A percentile compares a stretch with the other conserved stretches of the same genome.
phyloP scores from a whole-genome alignment of 2,113 vertebrate species.

The Phasianus colchicus region DNA sequence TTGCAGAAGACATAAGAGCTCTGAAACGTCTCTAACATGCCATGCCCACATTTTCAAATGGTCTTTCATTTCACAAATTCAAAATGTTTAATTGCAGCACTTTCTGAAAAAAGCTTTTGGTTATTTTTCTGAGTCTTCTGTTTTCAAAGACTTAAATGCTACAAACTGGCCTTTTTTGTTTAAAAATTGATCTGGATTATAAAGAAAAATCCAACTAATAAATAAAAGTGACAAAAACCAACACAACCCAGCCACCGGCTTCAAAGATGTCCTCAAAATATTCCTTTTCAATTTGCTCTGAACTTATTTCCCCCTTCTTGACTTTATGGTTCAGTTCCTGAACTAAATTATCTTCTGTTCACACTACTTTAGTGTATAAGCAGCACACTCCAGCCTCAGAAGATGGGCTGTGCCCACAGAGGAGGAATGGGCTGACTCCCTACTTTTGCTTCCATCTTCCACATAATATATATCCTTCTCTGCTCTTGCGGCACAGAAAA shows the following conservation, averaged over 20 bases:
- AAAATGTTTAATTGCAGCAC: conserved; percentile 46
- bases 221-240: conserved; percentile 6
- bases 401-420: neutral
- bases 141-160: conserved; percentile 48
- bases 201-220: conserved; percentile 47
- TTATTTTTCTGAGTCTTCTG: neutral
- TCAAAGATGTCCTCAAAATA: neutral
- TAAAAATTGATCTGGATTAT: conserved; percentile 40
- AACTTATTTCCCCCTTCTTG: neutral
- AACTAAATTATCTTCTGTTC: conserved; percentile 47
- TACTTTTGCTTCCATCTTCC: neutral
- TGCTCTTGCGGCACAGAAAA: neutral
- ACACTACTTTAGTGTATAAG: neutral
- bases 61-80: conserved; percentile 12
- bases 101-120: conserved; percentile 39
- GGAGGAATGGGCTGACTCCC: neutral
- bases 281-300: conserved; percentile 11
- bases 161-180: conserved; percentile 49
- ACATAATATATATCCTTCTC: neutral
- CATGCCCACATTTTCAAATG: conserved; percentile 16
- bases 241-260: neutral
- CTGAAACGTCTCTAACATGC: neutral
- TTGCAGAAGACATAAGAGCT: neutral
- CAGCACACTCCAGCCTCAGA: neutral
- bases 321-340: neutral